Conservation (phyloP, 2,113 vertebrate species). For the Struthidea cinerea region DNA sequence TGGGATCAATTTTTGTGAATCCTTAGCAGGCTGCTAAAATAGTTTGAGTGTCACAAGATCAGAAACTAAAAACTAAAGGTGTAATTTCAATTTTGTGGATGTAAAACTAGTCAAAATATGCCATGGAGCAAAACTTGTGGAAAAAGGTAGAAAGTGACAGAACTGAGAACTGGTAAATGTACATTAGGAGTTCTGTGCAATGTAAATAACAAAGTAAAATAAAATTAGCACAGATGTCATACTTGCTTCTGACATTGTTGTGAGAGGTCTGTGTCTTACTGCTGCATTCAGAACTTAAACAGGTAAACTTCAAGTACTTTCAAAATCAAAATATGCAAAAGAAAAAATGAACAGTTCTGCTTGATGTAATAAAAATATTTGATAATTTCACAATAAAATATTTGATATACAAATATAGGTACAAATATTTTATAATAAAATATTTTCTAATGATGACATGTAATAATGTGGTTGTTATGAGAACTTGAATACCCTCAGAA, state of each 20-base stretch:
- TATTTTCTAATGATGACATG: background rate
- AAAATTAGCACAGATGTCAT: background rate
- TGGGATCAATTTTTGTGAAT: background rate
- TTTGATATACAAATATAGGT: background rate
- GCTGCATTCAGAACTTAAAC: background rate
- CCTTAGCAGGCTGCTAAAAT: background rate
- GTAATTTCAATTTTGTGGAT: background rate
- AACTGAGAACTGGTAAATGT: background rate
- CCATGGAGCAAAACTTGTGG: background rate
- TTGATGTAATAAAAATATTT: background rate
- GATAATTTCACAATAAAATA: background rate
- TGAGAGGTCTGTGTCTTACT: background rate
- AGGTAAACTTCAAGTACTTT: background rate
- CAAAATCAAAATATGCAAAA: background rate
- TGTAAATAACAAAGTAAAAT: background rate
- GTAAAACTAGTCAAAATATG: background rate
- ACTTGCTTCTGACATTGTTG: background rate
- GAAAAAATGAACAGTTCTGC: background rate
- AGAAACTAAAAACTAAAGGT: background rate
- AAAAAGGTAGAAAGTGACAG: background rate
- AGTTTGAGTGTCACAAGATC: background rate
- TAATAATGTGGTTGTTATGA: background rate
- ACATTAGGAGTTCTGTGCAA: background rate
- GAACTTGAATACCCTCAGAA: background rate
- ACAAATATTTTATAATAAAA: background rate